Percentiles rank a stretch among this genome's conserved stretches.
phyloP scores from a whole-genome alignment of 2,888 invertebrate species.

The Hemaris fuciformis region DNA sequence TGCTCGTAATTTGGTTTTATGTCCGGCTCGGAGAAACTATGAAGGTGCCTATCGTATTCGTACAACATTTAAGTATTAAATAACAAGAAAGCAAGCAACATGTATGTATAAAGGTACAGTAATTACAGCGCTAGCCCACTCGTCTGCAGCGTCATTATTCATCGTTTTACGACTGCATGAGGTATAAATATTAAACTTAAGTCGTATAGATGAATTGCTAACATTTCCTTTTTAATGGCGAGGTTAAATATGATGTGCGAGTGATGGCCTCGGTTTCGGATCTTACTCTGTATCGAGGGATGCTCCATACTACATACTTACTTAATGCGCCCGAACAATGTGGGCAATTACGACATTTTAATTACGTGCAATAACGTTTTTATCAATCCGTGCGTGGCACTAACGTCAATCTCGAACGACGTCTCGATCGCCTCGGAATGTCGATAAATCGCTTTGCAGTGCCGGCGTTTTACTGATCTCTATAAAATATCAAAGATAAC shows the following conservation, averaged over 20 bases:
- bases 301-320: conserved; percentile 56
- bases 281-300: conserved; percentile 50
- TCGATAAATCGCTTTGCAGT: conserved; percentile 73
- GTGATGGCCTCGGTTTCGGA: conserved; percentile 61
- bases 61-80: conserved; percentile 71
- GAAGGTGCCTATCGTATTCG: conserved; percentile 61
- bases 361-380: conserved; percentile 68
- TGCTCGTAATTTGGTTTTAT: conserved; percentile 63
- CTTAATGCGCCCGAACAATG: conserved; percentile 56
- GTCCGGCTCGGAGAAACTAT: conserved; percentile 52
- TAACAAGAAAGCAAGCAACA: conserved; percentile 72
- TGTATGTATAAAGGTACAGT: conserved; percentile 73
- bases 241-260: conserved; percentile 75
- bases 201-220: conserved; percentile 80
- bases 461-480: conserved; percentile 79
- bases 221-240: conserved; percentile 80
- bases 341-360: conserved; percentile 69
- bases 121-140: conserved; percentile 79
- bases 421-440: conserved; percentile 64
- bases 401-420: conserved; percentile 36
- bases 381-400: conserved; percentile 54
- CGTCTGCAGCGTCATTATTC: conserved; percentile 79
- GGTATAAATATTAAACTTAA: conserved; percentile 80
- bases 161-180: conserved; percentile 80
- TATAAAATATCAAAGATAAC: conserved; percentile 81